Evolutionary conservation across 2,888 invertebrate genomes (phyloP).

Genomic region (Aphelenchoides bicaudatus): DNA sequence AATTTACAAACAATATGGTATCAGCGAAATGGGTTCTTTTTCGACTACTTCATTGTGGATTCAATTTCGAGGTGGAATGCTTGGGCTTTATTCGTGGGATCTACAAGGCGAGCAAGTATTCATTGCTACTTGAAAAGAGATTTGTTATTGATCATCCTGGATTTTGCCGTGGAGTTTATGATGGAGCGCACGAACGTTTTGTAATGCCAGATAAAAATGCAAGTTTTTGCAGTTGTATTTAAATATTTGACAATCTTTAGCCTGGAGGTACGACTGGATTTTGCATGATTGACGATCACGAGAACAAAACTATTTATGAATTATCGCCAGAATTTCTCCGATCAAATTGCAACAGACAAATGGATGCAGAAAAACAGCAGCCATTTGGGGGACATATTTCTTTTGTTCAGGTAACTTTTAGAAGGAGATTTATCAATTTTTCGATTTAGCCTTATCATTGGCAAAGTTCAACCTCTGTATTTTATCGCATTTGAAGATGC

Average conservation of each 20-base stretch:
- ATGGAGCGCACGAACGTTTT: conserved; percentile 3
- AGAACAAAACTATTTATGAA: conserved; percentile 21
- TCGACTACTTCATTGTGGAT: conserved; percentile 17
- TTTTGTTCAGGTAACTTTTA: too few relatives aligned
- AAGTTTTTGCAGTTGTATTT: not conserved
- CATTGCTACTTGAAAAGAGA: conserved; percentile 14
- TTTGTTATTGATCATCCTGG: conserved; percentile 13
- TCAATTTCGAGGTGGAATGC: conserved; percentile 18
- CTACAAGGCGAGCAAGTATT: conserved; percentile 1
- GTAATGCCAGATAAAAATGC: conserved; percentile 19
- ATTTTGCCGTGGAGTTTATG: conserved; percentile 17
- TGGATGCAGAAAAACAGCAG: not conserved
- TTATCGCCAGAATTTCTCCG: conserved; percentile 15
- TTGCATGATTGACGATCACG: conserved; percentile 17
- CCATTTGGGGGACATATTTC: conserved; percentile 10
- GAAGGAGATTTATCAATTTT: too few relatives aligned
- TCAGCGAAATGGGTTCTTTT: conserved; percentile 7
- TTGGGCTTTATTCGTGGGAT: conserved; percentile 14
- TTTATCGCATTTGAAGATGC: conserved; percentile 20
- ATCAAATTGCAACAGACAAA: not conserved
- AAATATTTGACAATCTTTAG: conserved; percentile 1
- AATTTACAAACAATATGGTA: conserved; percentile 3
- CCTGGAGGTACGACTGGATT: conserved; percentile 14
- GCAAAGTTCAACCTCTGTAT: not conserved
- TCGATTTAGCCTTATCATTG: conserved; percentile 9